A percentile compares a stretch with the other conserved stretches of the same genome.
These are phyloP conservation scores for Epizoanthus ramosus DNA, from an alignment of 92 coral and sea anemone species.

Conservation along the genomic window DNA sequence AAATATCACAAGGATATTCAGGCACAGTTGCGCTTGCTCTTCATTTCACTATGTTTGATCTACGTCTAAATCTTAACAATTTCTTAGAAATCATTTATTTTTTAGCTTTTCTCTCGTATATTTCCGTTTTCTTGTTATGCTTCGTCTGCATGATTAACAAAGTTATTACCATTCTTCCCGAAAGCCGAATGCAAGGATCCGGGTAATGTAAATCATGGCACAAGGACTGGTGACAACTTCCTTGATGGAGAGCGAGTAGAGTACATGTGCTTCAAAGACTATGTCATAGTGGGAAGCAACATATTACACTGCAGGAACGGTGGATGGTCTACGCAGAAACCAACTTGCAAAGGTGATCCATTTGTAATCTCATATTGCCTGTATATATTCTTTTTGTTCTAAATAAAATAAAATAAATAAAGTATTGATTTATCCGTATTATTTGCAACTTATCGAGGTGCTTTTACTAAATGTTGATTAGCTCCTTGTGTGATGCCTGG, in stretches of 20 bases:
- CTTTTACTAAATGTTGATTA: not conserved
- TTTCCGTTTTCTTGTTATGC: too few relatives aligned
- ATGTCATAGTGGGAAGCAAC: not conserved
- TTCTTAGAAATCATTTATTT: too few relatives aligned
- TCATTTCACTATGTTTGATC: too few relatives aligned
- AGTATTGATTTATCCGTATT: not conserved
- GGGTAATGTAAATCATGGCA: not conserved
- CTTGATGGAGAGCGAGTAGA: not conserved
- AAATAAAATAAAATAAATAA: too few relatives aligned
- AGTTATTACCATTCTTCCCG: not conserved
- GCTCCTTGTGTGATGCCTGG: not conserved
- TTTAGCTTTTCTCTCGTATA: too few relatives aligned
- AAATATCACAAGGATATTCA: too few relatives aligned
- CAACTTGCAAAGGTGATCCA: not conserved
- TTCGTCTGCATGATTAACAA: not conserved
- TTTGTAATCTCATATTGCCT: not conserved
- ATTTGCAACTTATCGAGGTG: not conserved
- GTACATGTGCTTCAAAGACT: not conserved
- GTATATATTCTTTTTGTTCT: not conserved
- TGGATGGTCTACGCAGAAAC: not conserved
- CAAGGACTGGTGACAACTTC: not conserved
- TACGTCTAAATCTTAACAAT: too few relatives aligned
- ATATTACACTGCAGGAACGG: not conserved
- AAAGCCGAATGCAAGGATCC: conserved; percentile 8
- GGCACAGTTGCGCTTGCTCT: too few relatives aligned